Base-by-base conservation (phyloP, 2,797 vertebrate species). In the Pyrocephalus nanus region DNA sequence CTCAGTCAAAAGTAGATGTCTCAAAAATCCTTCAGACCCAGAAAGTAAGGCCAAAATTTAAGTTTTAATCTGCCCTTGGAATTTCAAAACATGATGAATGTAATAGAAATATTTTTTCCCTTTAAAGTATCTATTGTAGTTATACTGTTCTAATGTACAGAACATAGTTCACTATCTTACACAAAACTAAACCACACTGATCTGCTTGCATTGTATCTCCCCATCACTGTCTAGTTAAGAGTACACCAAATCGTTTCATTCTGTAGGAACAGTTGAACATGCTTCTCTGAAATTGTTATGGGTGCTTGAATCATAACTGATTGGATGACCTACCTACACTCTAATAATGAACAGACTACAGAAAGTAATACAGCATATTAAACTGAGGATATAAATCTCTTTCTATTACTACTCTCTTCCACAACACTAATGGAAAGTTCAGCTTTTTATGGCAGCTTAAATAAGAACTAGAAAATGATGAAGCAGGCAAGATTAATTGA, bases 351-450 rank as follows among this genome's bases (percentile, higher is more conserved):
- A 75, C 87, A 93, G 95, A 95, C 82, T 84, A 67, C 40, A 88
- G 87, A 70, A 94, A 92, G 85, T 93, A 96, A 92, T 95, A 61
- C 48, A 73, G 87, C 66, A 81, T 90, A 90, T 90, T 95, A 96
- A 94, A 92, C 51, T 79, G 70, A 93, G 60, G 64, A 61, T 88
- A 96, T 96, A 96, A 97, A 97, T 96, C 91, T 97, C 54, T 86
- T 95, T 91, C 92, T 93, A 90, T 96, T 94, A 92, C 85, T 90
- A 86, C 88, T 90, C 73, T 94, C 95, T 94, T 91, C 79, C 60
- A 91, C 70, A 95, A 88, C 51, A 62, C 38, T 95, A 94, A 91
- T 91, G 82, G 87, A 92, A 96, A 94, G 70, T 93, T 94, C 91
- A 82, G 70, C 4, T 90, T 92, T 96, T 97, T 94, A 93, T 84